Evolutionary conservation across 2,888 invertebrate species (phyloP).

Genomic region (Sinelater perroti): DNA sequence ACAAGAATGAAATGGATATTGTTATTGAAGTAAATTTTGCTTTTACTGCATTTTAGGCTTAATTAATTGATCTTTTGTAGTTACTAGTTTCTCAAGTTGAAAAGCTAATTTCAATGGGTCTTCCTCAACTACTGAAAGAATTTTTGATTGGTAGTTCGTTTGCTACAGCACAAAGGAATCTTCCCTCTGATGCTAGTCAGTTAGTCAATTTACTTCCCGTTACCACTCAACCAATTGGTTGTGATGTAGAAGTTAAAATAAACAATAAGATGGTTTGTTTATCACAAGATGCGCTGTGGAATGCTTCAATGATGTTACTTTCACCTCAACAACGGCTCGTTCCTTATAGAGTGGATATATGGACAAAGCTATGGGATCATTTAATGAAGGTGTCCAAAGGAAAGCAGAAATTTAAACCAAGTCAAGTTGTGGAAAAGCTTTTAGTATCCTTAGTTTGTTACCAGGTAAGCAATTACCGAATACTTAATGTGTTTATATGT

Average conservation of each 20-base stretch:
- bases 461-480: slow-evolving; percentile 63
- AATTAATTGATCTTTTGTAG: slow-evolving; percentile 58
- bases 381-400: slow-evolving; percentile 69
- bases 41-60: background rate
- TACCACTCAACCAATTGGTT: slow-evolving; percentile 69
- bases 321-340: slow-evolving; percentile 84
- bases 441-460: slow-evolving; percentile 84
- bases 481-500: background rate
- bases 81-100: slow-evolving; percentile 70
- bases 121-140: slow-evolving; percentile 79
- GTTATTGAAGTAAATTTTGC: slow-evolving; percentile 70
- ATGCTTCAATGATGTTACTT: slow-evolving; percentile 82
- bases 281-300: slow-evolving; percentile 80
- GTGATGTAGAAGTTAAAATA: slow-evolving; percentile 71
- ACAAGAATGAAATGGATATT: slow-evolving; percentile 77
- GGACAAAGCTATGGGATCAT: slow-evolving; percentile 83
- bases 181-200: slow-evolving; percentile 75
- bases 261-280: slow-evolving; percentile 67
- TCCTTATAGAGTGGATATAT: slow-evolving; percentile 83
- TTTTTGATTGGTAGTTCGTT: slow-evolving; percentile 80
- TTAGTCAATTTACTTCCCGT: slow-evolving; percentile 77
- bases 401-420: slow-evolving; percentile 71
- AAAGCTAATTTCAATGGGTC: slow-evolving; percentile 69
- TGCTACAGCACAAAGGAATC: slow-evolving; percentile 74
- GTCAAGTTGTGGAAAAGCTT: slow-evolving; percentile 79